These are phyloP conservation scores for Cerceris rybyensis DNA, from an alignment of 2,888 invertebrate species.

Conservation along the genomic window DNA sequence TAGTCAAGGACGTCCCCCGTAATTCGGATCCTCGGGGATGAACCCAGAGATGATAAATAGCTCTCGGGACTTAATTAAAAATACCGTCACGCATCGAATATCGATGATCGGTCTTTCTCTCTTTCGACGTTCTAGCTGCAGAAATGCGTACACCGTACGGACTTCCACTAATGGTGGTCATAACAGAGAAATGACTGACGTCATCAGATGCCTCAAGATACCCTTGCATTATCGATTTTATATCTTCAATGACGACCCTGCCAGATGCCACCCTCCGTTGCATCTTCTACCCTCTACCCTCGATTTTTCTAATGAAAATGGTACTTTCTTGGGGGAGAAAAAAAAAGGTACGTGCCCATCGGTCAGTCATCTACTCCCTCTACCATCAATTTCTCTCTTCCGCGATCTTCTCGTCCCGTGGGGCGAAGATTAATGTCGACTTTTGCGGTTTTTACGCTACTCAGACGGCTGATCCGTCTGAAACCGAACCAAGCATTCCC, in stretches of 20 bases:
- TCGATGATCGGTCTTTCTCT: constrained; percentile 60
- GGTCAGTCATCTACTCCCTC: constrained; percentile 41
- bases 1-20: constrained; percentile 49
- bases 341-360: constrained; percentile 32
- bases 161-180: constrained; percentile 42
- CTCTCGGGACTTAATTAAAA: constrained; percentile 71
- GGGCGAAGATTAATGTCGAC: constrained; percentile 64
- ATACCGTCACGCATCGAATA: constrained; percentile 75
- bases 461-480: constrained; percentile 16
- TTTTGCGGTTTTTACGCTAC: constrained; percentile 51
- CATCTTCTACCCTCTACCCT: constrained; percentile 40
- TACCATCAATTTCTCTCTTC: constrained; percentile 67
- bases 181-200: constrained; percentile 67
- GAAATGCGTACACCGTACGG: constrained; percentile 38
- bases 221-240: constrained; percentile 69
- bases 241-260: constrained; percentile 44
- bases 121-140: constrained; percentile 29
- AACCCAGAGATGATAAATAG: constrained; percentile 55
- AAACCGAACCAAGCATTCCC: constrained; percentile 26
- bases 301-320: constrained; percentile 71
- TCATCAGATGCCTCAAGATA: constrained; percentile 59
- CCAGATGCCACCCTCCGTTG: constrained; percentile 27
- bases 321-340: constrained; percentile 24
- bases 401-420: constrained; percentile 51
- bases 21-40: constrained; percentile 24